Evolutionary conservation across 2,113 vertebrate genomes (phyloP), one percentile per base, ranked within the genome.

Genomic region (Anguilla japonica): DNA sequence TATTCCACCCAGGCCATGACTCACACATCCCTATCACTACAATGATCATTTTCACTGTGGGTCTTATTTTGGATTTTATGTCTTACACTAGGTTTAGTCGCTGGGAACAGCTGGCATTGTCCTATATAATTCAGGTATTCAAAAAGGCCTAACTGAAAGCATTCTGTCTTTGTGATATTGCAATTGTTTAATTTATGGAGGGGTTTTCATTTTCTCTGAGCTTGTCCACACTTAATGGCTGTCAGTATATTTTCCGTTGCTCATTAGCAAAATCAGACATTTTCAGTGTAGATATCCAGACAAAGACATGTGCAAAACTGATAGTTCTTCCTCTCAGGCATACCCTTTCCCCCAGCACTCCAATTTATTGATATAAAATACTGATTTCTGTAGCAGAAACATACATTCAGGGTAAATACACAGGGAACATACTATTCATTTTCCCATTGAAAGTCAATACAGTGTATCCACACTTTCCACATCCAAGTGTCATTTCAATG

Each of bases 21-120:
- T 83, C 82, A 83, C 34, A 34, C 50, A 41, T n/a, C 82, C 29
- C 56, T 60, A 63, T 83, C 29, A 22, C 43, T 83, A 16, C 41
- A 56, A 18, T 26, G 46, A 83, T 83, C 29, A 83, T 63, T 41
- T 84, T 84, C 71, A 50, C 6, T 43, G 8, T 15, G 20, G 80
- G 46, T 81, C 13, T 16, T 43, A 26, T 81, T 41, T 41, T 81
- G 40, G 40, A 46, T 22, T 43, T 81, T 16, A 81, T 81, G 46
- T 81, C 40, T 81, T 81, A 26, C 41, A 43, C 71, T 75, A 26
- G 26, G 71, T 75, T 75, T 34, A 75, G 71, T 13, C 34, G 20
- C 63, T 71, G 20, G 63, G 26, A 71, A 7, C 40, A 81, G 79
- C 79, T 81, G 39, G 20, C 41, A 81, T n/a, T n/a, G 63, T 16